phyloP scores from a whole-genome alignment of 1,140 invertebrate genomes.

The Scaptodrosophila lebanonensis region DNA sequence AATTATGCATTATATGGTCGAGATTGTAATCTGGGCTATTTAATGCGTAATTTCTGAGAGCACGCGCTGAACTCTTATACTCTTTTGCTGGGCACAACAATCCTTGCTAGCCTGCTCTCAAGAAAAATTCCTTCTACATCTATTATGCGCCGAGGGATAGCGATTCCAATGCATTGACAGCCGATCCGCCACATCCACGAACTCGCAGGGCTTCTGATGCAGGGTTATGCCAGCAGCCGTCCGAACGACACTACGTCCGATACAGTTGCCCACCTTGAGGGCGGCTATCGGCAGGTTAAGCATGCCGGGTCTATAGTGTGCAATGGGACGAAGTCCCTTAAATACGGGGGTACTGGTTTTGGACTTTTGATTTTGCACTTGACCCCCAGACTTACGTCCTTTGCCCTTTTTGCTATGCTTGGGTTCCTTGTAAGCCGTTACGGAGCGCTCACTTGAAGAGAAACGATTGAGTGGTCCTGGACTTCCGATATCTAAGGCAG shows the following conservation, averaged over 20 bases:
- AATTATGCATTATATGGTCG: conserved; percentile 38
- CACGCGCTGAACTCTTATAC: conserved; percentile 20
- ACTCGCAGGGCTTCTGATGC: conserved; percentile 14
- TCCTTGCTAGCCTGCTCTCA: no score
- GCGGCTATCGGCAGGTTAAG: conserved; percentile 23
- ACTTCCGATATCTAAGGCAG: no score
- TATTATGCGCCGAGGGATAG: no score
- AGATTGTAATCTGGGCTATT: conserved; percentile 1
- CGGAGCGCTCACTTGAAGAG: no score
- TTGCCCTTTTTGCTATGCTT: neutral
- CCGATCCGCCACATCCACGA: conserved; percentile 1
- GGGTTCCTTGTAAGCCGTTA: no score
- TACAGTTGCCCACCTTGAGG: conserved; percentile 19
- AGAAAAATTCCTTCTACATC: no score
- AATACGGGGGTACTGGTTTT: no score
- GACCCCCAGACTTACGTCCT: neutral
- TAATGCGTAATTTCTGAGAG: conserved; percentile 40
- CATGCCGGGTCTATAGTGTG: conserved; percentile 40
- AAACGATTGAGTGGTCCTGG: no score
- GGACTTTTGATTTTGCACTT: neutral
- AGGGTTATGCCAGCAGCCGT: conserved; percentile 54
- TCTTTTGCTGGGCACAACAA: no score
- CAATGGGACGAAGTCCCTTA: conserved; percentile 21
- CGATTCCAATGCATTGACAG: no score
- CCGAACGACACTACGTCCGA: conserved; percentile 36